These are phyloP conservation scores for Paracanthobrama guichenoti DNA, from an alignment of 2,113 vertebrate genomes.

Conservation along the genomic window DNA sequence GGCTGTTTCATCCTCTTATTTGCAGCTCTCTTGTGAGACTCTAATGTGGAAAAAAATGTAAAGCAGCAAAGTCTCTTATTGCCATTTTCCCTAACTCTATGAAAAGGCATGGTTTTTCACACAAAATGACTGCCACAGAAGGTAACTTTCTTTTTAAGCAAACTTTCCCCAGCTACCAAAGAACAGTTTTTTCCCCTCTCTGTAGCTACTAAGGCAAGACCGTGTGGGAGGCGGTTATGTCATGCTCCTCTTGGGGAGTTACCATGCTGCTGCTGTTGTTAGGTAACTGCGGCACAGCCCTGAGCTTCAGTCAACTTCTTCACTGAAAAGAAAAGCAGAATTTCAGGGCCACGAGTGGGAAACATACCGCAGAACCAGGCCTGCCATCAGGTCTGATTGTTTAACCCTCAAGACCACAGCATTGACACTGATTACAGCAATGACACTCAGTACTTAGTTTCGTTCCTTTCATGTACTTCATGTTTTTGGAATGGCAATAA, in stretches of 20 bases:
- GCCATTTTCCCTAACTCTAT: background rate
- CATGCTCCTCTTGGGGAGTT: constrained; percentile 47
- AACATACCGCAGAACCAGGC: background rate
- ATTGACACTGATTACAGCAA: too few relatives aligned
- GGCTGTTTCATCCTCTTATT: constrained; percentile 35
- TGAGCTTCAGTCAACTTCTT: background rate
- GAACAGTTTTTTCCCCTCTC: background rate
- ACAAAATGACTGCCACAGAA: constrained; percentile 7
- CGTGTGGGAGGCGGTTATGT: constrained; percentile 47
- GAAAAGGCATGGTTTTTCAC: background rate
- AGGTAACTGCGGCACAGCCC: constrained; percentile 40
- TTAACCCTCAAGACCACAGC: background rate
- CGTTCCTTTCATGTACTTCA: too few relatives aligned
- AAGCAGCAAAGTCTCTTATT: background rate
- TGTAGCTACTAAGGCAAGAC: constrained; percentile 6
- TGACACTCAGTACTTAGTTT: too few relatives aligned
- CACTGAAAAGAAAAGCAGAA: constrained; percentile 11
- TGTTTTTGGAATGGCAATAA: too few relatives aligned
- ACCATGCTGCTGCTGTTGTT: constrained; percentile 31
- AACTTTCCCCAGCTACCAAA: constrained; percentile 21
- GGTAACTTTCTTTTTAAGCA: background rate
- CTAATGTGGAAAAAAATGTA: background rate
- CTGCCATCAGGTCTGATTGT: background rate
- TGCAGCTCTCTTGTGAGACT: background rate
- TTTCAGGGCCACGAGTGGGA: background rate